phyloP scores from a whole-genome alignment of 2,113 vertebrate genomes.

The Cnemophilus loriae region DNA sequence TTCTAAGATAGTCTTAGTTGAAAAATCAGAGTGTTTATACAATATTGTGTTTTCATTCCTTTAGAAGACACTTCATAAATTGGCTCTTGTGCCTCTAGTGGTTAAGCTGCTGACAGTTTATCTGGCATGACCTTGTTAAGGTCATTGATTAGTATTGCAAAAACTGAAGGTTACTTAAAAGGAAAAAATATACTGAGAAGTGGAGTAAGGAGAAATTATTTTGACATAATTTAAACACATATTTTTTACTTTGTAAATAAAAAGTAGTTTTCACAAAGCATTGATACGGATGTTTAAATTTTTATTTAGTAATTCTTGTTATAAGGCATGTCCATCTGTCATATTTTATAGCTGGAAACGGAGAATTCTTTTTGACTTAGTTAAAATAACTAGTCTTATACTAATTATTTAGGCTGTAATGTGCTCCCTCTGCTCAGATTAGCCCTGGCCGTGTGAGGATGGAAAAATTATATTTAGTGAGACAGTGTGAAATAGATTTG shows the following conservation, averaged over 20 bases:
- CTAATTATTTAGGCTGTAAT: neutral
- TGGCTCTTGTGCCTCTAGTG: neutral
- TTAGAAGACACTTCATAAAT: neutral
- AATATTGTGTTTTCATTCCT: neutral
- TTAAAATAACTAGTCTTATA: neutral
- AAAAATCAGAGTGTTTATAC: neutral
- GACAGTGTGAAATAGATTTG: neutral
- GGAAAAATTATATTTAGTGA: neutral
- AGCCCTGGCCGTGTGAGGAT: neutral
- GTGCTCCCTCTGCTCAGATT: neutral
- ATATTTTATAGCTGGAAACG: neutral
- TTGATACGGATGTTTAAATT: neutral
- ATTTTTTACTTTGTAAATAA: neutral
- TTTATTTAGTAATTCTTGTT: neutral
- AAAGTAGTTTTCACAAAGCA: neutral
- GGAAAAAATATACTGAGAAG: neutral
- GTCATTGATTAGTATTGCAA: neutral
- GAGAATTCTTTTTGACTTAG: neutral
- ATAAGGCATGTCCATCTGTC: neutral
- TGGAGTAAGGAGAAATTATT: neutral
- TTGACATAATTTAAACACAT: neutral
- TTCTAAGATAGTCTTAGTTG: neutral
- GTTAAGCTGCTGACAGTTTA: neutral
- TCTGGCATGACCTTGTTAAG: neutral
- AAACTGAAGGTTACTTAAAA: neutral